Percentiles rank a stretch among this genome's conserved stretches.
These are phyloP conservation scores for Phalacrocorax brasilianus DNA, from an alignment of 2,113 vertebrate genomes.

Conservation along the genomic window DNA sequence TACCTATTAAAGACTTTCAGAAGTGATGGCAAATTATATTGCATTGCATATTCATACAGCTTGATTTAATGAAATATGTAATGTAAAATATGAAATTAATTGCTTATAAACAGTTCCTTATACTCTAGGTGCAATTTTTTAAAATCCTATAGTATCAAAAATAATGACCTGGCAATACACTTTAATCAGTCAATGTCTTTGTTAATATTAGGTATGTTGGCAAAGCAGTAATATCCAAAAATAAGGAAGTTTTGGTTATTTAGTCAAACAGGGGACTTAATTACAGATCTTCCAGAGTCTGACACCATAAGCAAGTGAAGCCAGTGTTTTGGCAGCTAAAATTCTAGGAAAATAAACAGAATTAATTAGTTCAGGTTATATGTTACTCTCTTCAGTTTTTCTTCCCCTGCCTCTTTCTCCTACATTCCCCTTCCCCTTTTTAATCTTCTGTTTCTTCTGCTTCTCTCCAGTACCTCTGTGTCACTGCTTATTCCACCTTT, in stretches of 20 bases:
- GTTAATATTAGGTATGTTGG: neutral
- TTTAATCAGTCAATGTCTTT: neutral
- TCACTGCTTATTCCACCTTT: neutral
- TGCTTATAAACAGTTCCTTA: slow-evolving; percentile 40
- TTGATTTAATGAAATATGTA: slow-evolving; percentile 48
- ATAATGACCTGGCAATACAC: neutral
- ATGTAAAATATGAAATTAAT: slow-evolving; percentile 44
- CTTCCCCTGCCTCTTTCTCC: neutral
- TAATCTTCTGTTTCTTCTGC: neutral
- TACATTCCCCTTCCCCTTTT: neutral
- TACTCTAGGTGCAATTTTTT: neutral
- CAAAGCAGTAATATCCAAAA: neutral
- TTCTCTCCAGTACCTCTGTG: neutral
- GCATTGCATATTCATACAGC: slow-evolving; percentile 43
- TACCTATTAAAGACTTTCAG: slow-evolving; percentile 48
- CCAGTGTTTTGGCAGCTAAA: neutral
- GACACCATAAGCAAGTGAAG: neutral
- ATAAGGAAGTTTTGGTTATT: neutral
- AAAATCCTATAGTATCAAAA: neutral
- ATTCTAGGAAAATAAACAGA: neutral
- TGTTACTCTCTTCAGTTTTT: neutral
- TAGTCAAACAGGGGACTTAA: neutral
- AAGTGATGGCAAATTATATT: slow-evolving; percentile 38
- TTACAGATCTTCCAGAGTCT: neutral
- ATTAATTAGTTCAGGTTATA: neutral